Percentiles rank a stretch among this genome's conserved stretches.
Evolutionary conservation across 92 coral and sea anemone genomes (phyloP).

Genomic region (Desmophyllum pertusum): DNA sequence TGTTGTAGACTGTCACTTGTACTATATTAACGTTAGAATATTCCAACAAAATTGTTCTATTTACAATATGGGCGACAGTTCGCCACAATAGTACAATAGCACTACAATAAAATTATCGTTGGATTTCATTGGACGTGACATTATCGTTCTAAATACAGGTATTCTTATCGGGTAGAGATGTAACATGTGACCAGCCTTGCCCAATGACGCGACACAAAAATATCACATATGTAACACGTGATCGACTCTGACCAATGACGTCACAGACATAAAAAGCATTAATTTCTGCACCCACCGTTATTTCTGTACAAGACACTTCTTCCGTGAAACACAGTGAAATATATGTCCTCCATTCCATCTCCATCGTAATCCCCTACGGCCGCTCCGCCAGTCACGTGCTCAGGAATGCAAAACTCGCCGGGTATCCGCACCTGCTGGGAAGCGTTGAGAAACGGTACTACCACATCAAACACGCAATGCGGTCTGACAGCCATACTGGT

Average conservation of each 20-base stretch:
- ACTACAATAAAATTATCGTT: too few relatives aligned
- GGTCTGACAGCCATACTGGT: slow-evolving; percentile 86
- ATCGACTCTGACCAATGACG: background rate
- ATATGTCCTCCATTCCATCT: slow-evolving; percentile 89
- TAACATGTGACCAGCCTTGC: too few relatives aligned
- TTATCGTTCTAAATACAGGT: too few relatives aligned
- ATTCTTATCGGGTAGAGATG: too few relatives aligned
- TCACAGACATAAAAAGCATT: background rate
- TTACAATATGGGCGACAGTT: too few relatives aligned
- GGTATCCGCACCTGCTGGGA: slow-evolving; percentile 65
- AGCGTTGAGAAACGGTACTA: slow-evolving; percentile 83
- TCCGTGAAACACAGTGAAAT: slow-evolving; percentile 76
- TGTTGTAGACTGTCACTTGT: too few relatives aligned
- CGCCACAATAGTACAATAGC: too few relatives aligned
- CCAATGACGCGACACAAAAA: background rate
- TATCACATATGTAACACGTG: background rate
- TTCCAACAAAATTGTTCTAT: too few relatives aligned
- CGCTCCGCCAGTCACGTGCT: slow-evolving; percentile 95
- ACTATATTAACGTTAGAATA: too few relatives aligned
- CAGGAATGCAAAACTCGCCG: slow-evolving; percentile 91
- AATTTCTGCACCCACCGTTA: slow-evolving; percentile 58
- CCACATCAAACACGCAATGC: slow-evolving; percentile 79
- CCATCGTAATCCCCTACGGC: slow-evolving; percentile 97
- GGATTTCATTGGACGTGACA: too few relatives aligned
- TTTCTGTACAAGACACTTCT: slow-evolving; percentile 81